These are phyloP conservation scores for Catajapyx aquilonaris DNA, from an alignment of 1,140 invertebrate species.

Conservation along the genomic window DNA sequence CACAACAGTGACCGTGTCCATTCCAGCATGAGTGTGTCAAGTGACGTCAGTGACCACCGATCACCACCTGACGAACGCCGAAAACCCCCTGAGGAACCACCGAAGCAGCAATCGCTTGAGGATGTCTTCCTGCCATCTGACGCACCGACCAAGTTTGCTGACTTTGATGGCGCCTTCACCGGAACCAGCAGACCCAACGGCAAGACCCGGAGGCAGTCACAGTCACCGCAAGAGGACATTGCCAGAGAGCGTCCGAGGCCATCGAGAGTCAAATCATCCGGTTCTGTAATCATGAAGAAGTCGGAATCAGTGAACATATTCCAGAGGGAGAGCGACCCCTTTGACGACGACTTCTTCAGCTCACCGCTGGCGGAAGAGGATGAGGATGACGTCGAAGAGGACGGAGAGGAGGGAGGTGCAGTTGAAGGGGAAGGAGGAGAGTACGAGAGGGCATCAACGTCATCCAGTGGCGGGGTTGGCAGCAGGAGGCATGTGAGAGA, in stretches of 20 bases:
- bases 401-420: slow-evolving; percentile 22
- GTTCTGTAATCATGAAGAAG: slow-evolving; percentile 38
- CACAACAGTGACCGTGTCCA: slow-evolving; percentile 1
- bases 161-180: slow-evolving; percentile 5
- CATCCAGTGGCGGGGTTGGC: slow-evolving; percentile 3
- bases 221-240: not conserved
- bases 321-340: slow-evolving; percentile 53
- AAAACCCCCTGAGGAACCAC: slow-evolving; percentile 2
- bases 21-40: slow-evolving; percentile 14
- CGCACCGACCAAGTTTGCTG: slow-evolving; percentile 3
- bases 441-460: slow-evolving; percentile 14
- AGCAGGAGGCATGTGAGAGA: slow-evolving; percentile 6
- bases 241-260: not conserved
- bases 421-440: slow-evolving; percentile 22
- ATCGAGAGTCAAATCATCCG: slow-evolving; percentile 10
- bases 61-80: slow-evolving; percentile 10
- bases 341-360: slow-evolving; percentile 69
- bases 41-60: slow-evolving; percentile 16
- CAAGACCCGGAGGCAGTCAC: not conserved
- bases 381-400: slow-evolving; percentile 20
- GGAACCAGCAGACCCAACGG: slow-evolving; percentile 1
- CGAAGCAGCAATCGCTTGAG: slow-evolving; percentile 2
- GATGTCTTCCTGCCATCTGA: slow-evolving; percentile 11
- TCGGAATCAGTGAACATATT: slow-evolving; percentile 76
- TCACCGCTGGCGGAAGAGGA: slow-evolving; percentile 20